Evolutionary conservation across 2,113 vertebrate species (phyloP).

Genomic region (Panthera leo): DNA sequence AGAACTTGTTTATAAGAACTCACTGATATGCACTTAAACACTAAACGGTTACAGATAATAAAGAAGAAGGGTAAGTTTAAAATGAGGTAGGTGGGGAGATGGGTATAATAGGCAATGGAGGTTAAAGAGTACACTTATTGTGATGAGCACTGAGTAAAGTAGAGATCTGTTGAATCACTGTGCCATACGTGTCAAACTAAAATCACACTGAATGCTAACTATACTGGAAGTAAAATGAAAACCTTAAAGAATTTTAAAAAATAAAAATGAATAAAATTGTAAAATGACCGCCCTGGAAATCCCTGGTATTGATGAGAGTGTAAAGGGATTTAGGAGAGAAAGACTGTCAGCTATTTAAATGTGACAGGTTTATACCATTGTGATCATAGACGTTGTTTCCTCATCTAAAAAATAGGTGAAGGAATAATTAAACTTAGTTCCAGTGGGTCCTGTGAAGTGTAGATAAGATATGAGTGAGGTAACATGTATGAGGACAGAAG

Average conservation of each 20-base stretch:
- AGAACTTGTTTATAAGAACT: not conserved
- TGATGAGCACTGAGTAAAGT: not conserved
- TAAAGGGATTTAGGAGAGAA: not conserved
- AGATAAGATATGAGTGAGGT: not conserved
- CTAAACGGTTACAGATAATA: not conserved
- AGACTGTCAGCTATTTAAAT: not conserved
- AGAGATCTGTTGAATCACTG: not conserved
- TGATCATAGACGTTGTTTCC: not conserved
- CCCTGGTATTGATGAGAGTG: not conserved
- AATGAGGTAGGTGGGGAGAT: not conserved
- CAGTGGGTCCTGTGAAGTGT: not conserved
- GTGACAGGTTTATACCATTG: not conserved
- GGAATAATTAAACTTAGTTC: not conserved
- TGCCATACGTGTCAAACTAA: not conserved
- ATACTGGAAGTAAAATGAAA: not conserved
- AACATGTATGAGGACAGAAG: not conserved
- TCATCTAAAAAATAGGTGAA: not conserved
- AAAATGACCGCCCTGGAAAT: not conserved
- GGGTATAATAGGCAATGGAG: not conserved
- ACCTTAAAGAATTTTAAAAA: not conserved
- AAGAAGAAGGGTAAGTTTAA: not conserved
- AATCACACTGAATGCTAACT: not conserved
- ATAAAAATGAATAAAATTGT: not conserved
- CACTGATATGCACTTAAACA: not conserved
- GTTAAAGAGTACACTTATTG: not conserved